Conservation (phyloP, 2,797 vertebrate genomes). For the Eidolon dupreanum region DNA sequence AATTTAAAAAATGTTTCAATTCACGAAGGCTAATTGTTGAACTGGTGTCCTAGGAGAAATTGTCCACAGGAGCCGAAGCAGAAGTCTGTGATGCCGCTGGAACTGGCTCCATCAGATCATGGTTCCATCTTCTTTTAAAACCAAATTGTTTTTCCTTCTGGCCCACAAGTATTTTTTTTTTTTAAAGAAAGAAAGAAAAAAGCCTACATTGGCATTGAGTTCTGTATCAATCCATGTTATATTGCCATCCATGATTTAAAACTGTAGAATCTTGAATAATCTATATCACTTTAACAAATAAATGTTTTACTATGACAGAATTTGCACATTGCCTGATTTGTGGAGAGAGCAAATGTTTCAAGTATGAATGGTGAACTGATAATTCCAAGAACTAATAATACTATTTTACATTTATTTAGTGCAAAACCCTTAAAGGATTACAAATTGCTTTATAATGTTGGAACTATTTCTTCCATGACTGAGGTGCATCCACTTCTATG, state of each 20-base stretch:
- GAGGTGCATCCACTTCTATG: background rate
- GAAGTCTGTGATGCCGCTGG: slow-evolving; percentile 23
- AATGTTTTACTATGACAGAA: slow-evolving; percentile 86
- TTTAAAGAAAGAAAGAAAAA: slow-evolving; percentile 69
- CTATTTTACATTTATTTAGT: background rate
- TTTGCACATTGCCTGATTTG: slow-evolving; percentile 76
- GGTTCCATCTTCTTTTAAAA: slow-evolving; percentile 72
- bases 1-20: slow-evolving; percentile 76
- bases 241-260: slow-evolving; percentile 82
- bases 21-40: slow-evolving; percentile 56
- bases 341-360: background rate
- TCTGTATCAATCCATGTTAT: slow-evolving; percentile 76
- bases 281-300: slow-evolving; percentile 87
- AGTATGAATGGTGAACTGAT: slow-evolving; percentile 38
- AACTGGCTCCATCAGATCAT: slow-evolving; percentile 3
- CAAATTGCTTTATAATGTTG: background rate
- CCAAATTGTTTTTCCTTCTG: slow-evolving; percentile 79
- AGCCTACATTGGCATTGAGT: slow-evolving; percentile 76
- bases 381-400: background rate
- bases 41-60: slow-evolving; percentile 59
- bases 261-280: slow-evolving; percentile 85
- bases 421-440: background rate
- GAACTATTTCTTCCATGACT: background rate
- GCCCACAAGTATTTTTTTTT: slow-evolving; percentile 79
- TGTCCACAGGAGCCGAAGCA: slow-evolving; percentile 67